These are phyloP conservation scores for Listronotus bonariensis DNA, from an alignment of 1,140 invertebrate genomes.

Conservation along the genomic window DNA sequence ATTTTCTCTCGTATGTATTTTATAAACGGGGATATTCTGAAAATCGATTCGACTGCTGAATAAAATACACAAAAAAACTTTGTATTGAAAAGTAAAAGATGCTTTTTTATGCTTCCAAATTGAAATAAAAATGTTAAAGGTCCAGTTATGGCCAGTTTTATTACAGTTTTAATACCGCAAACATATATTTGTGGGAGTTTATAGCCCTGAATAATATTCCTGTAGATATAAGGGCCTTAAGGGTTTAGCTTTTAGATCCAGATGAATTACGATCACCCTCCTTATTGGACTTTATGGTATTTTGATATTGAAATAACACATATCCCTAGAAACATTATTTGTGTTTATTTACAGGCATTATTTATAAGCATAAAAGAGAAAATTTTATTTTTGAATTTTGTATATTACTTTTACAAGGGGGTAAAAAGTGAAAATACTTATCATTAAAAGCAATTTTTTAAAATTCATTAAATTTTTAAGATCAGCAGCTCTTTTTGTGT, in stretches of 20 bases:
- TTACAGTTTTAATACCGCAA: conserved; percentile 33
- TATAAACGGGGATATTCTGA: too few species aligned
- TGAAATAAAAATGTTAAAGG: conserved; percentile 34
- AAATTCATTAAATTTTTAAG: too few species aligned
- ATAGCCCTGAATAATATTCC: conserved; percentile 30
- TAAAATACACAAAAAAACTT: too few species aligned
- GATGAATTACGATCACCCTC: conserved; percentile 25
- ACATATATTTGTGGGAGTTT: conserved; percentile 29
- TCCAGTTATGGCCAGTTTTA: conserved; percentile 35
- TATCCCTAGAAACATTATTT: background rate
- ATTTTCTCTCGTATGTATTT: too few species aligned
- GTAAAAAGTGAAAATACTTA: too few species aligned
- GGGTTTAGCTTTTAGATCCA: conserved; percentile 29
- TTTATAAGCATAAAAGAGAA: too few species aligned
- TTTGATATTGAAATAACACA: conserved; percentile 31
- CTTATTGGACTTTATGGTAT: conserved; percentile 20
- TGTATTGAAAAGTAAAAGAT: too few species aligned
- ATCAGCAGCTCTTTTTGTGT: too few species aligned
- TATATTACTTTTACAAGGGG: too few species aligned
- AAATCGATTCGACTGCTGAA: too few species aligned
- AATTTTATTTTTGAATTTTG: too few species aligned
- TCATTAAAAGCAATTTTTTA: too few species aligned
- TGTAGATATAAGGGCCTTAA: conserved; percentile 29
- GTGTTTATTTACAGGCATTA: background rate
- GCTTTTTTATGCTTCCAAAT: conserved; percentile 23